phyloP scores from a whole-genome alignment of 2,113 vertebrate genomes.

The Carlito syrichta region DNA sequence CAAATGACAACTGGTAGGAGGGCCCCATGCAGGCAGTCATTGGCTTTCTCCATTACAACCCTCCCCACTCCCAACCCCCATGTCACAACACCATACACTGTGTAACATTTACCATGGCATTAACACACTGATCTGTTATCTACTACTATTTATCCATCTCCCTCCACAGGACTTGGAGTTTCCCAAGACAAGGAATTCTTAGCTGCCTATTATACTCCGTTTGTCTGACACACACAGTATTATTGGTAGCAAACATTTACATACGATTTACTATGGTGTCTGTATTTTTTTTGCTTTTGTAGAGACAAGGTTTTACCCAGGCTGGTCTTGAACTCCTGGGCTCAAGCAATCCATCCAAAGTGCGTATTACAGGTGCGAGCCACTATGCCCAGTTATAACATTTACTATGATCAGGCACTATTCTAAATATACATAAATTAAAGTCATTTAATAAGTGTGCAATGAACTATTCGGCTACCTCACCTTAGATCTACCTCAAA shows the following conservation, averaged over 20 bases:
- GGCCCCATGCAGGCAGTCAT: not conserved
- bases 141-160: not conserved
- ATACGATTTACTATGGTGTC: not conserved
- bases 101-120: not conserved
- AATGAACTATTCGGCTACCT: not conserved
- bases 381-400: too few species aligned
- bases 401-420: not conserved
- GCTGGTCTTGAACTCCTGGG: too few species aligned
- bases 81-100: not conserved
- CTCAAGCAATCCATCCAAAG: too few species aligned
- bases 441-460: not conserved
- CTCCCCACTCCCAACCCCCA: too few species aligned
- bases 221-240: not conserved
- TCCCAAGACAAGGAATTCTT: not conserved
- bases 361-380: too few species aligned
- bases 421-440: not conserved
- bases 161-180: not conserved
- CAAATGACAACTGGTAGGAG: not conserved
- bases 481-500: not conserved
- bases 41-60: not conserved
- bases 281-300: too few species aligned
- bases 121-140: not conserved
- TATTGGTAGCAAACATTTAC: not conserved
- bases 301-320: too few species aligned
- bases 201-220: not conserved